A percentile compares a stretch with the other conserved stretches of the same genome.
These are phyloP conservation scores for Onychorhynchus coronatus DNA, from an alignment of 2,113 vertebrate genomes.

Conservation along the genomic window DNA sequence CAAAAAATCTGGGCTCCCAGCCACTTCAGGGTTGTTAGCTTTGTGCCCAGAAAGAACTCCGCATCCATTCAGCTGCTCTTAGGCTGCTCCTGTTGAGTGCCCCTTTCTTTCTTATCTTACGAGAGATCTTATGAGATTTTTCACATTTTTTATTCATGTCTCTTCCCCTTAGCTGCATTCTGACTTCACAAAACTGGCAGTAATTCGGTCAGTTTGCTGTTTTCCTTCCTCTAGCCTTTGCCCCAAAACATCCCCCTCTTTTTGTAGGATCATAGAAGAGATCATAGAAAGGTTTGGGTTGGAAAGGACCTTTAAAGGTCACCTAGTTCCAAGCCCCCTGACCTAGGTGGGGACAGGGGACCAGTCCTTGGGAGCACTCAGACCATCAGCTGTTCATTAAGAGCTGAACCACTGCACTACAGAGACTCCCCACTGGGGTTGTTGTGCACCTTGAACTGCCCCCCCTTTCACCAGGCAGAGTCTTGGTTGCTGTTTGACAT, in stretches of 20 bases:
- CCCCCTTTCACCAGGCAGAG: no score
- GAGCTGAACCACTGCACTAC: constrained; percentile 72
- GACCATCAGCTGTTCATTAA: constrained; percentile 77
- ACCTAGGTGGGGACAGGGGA: accelerated
- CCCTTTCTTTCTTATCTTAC: background rate
- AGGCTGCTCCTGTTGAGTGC: background rate
- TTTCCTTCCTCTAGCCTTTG: background rate
- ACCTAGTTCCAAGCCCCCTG: accelerated
- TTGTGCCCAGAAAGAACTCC: background rate
- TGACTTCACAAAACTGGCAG: background rate
- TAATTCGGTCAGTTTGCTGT: background rate
- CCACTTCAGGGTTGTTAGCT: background rate
- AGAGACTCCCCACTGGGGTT: background rate
- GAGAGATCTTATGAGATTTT: background rate
- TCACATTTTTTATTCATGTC: background rate
- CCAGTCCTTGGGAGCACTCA: constrained; percentile 64
- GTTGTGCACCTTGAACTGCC: background rate
- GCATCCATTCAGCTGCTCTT: background rate
- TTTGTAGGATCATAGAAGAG: background rate
- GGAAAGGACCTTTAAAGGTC: background rate
- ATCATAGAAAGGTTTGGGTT: background rate
- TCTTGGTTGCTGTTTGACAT: background rate
- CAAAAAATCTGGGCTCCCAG: background rate
- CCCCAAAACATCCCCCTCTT: background rate
- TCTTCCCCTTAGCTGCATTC: background rate